These are phyloP conservation scores for Eristalis pertinax DNA, from an alignment of 2,888 invertebrate species.

Conservation along the genomic window DNA sequence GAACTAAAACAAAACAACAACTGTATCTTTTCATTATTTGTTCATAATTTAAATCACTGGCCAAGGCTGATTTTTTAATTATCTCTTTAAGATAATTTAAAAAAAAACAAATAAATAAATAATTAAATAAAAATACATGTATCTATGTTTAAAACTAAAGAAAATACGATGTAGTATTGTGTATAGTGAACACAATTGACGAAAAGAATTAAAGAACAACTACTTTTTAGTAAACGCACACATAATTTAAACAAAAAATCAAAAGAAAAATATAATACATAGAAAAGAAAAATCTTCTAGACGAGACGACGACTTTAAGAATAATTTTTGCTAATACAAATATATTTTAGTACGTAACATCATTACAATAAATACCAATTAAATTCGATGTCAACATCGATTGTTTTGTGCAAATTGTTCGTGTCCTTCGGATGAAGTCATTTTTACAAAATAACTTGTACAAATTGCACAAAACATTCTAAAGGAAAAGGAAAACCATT, in stretches of 20 bases:
- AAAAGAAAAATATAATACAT: background rate
- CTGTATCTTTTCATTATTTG: slow-evolving; percentile 19
- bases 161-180: slow-evolving; percentile 19
- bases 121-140: slow-evolving; percentile 34
- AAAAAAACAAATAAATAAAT: slow-evolving; percentile 28
- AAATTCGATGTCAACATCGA: slow-evolving; percentile 44
- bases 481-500: slow-evolving; percentile 1
- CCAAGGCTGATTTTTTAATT: slow-evolving; percentile 69
- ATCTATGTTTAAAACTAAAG: slow-evolving; percentile 44
- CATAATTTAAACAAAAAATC: background rate
- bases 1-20: background rate
- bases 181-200: slow-evolving; percentile 23
- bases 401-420: slow-evolving; percentile 66
- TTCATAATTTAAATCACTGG: slow-evolving; percentile 63
- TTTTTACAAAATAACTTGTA: slow-evolving; percentile 7
- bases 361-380: slow-evolving; percentile 9
- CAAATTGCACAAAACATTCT: slow-evolving; percentile 60
- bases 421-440: background rate
- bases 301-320: slow-evolving; percentile 60
- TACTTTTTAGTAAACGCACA: slow-evolving; percentile 63
- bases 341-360: slow-evolving; percentile 50
- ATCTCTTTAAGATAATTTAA: slow-evolving; percentile 58
- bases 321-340: slow-evolving; percentile 63
- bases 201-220: slow-evolving; percentile 11
- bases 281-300: slow-evolving; percentile 21